Conservation (phyloP, 2,113 vertebrate genomes). For the Oncorhynchus masou region DNA sequence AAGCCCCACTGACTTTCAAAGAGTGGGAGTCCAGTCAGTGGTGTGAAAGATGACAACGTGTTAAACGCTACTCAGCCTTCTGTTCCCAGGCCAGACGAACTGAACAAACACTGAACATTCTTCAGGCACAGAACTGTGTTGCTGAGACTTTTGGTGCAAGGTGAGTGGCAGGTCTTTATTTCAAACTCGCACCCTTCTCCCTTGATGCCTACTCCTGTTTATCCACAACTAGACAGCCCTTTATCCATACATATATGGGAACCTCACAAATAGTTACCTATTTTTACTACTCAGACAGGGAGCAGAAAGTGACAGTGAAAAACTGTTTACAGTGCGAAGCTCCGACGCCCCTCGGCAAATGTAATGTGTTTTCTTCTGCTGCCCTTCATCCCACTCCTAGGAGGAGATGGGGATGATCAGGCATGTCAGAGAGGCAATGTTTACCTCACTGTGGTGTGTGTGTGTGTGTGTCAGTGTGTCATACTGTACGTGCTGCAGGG, state of each 20-base stretch:
- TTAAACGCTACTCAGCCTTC: constrained; percentile 76
- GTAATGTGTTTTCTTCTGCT: not conserved
- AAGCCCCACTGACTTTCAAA: constrained; percentile 49
- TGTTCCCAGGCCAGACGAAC: constrained; percentile 68
- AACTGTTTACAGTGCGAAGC: not conserved
- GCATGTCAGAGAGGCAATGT: not conserved
- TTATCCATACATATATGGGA: constrained; percentile 9
- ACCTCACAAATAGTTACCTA: too few relatives aligned
- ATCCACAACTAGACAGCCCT: constrained; percentile 17
- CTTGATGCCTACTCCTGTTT: not conserved
- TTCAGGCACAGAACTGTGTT: not conserved
- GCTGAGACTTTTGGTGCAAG: not conserved
- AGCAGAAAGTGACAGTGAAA: not conserved
- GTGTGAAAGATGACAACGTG: constrained; percentile 76
- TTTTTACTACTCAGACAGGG: not conserved
- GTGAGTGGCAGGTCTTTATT: not conserved
- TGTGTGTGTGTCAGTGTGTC: not conserved
- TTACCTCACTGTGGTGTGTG: not conserved
- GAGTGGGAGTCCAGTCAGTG: constrained; percentile 73
- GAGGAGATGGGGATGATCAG: not conserved
- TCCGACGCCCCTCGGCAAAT: not conserved
- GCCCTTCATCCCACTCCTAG: not conserved
- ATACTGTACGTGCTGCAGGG: constrained; percentile 4
- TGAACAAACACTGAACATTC: constrained; percentile 1
- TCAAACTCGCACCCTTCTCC: not conserved